Evolutionary conservation across 1,140 invertebrate genomes (phyloP).

Genomic region (Ceratina japonica): DNA sequence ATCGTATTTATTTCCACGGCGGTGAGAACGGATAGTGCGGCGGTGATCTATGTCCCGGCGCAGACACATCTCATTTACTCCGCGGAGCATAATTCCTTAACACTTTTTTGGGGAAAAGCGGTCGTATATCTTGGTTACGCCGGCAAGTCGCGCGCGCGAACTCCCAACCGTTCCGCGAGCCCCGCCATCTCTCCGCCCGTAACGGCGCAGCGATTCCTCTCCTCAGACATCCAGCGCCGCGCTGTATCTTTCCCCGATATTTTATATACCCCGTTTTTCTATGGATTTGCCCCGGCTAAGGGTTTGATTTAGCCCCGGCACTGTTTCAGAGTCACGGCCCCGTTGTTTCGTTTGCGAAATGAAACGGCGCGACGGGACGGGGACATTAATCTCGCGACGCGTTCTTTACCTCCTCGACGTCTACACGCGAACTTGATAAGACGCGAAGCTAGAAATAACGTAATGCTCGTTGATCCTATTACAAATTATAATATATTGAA

Average conservation of each 20-base stretch:
- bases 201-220: too few species aligned
- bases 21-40: conserved; percentile 73
- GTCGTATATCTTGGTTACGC: conserved; percentile 77
- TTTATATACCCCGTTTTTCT: conserved; percentile 46
- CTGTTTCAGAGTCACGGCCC: neutral
- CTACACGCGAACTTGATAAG: too few species aligned
- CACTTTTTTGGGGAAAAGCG: conserved; percentile 75
- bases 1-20: conserved; percentile 77
- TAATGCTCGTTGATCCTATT: too few species aligned
- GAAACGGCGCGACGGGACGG: neutral
- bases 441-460: too few species aligned
- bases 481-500: too few species aligned
- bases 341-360: neutral
- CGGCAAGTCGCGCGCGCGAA: conserved; percentile 61
- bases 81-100: conserved; percentile 77
- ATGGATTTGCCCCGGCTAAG: neutral
- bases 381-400: neutral
- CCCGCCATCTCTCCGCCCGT: conserved; percentile 16
- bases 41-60: conserved; percentile 76
- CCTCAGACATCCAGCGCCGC: conserved; percentile 30
- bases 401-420: too few species aligned
- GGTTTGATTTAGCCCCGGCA: conserved; percentile 6
- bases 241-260: conserved; percentile 53
- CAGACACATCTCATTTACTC: conserved; percentile 79
- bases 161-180: conserved; percentile 32